Evolutionary conservation across 2,113 vertebrate species (phyloP).

Genomic region (Limnothrissa miodon): DNA sequence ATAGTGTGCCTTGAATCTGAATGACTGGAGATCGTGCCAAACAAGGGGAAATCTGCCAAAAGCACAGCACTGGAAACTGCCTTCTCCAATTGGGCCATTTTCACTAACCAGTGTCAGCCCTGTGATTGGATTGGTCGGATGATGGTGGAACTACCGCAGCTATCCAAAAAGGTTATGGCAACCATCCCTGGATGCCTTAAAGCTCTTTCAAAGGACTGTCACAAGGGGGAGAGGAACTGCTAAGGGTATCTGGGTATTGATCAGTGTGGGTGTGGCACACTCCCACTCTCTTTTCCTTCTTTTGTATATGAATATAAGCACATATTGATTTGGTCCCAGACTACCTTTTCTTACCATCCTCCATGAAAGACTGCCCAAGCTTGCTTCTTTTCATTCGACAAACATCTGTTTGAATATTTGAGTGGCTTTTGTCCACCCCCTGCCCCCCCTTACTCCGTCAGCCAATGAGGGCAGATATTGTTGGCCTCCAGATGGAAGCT

Average conservation of each 20-base stretch:
- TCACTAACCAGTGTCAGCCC: background rate
- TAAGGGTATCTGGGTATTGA: background rate
- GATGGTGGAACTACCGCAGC: background rate
- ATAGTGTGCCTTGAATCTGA: constrained; percentile 5
- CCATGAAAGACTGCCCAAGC: background rate
- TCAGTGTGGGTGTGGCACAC: background rate
- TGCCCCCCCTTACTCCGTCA: background rate
- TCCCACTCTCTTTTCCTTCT: constrained; percentile 6
- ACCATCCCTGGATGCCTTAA: background rate
- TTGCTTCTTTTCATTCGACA: background rate
- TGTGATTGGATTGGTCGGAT: background rate
- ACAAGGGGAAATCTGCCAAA: background rate
- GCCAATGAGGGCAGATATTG: background rate
- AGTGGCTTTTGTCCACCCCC: background rate
- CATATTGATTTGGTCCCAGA: background rate
- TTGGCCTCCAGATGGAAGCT: background rate
- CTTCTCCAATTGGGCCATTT: background rate
- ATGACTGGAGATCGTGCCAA: constrained; percentile 7
- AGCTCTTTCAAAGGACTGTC: background rate
- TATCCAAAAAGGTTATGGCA: background rate
- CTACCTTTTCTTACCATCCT: background rate
- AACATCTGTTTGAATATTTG: background rate
- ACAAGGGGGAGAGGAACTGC: background rate
- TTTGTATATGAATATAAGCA: background rate
- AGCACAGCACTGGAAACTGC: background rate